These are phyloP conservation scores for Tenthredo distinguenda DNA, from an alignment of 2,888 invertebrate genomes.

Conservation along the genomic window DNA sequence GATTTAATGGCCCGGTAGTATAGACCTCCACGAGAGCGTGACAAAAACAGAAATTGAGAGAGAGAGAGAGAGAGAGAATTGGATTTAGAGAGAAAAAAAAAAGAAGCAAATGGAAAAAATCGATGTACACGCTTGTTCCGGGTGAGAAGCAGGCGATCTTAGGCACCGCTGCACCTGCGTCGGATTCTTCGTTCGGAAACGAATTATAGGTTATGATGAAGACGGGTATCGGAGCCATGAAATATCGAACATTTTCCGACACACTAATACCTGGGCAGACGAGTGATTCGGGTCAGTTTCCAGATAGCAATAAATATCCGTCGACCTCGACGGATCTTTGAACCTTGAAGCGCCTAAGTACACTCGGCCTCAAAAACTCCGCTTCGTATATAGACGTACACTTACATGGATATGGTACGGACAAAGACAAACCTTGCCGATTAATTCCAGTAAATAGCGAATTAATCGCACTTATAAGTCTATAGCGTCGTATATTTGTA, in stretches of 20 bases:
- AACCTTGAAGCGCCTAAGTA: constrained; percentile 2
- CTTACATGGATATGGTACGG: neutral
- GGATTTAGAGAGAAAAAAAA: neutral
- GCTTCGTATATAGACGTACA: neutral
- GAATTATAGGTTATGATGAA: neutral
- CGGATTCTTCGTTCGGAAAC: neutral
- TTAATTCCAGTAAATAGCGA: neutral
- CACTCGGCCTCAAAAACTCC: constrained; percentile 9
- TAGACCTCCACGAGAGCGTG: constrained; percentile 36
- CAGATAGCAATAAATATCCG: constrained; percentile 26
- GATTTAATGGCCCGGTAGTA: no score
- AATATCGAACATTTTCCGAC: neutral
- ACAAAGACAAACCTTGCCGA: constrained; percentile 20
- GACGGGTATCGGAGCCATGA: neutral
- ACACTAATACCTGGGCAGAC: neutral
- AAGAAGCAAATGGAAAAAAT: neutral
- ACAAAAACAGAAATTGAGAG: constrained; percentile 7
- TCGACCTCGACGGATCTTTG: constrained; percentile 19
- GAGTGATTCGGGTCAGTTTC: constrained; percentile 10
- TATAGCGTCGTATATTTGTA: neutral
- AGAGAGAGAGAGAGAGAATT: neutral
- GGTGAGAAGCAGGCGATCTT: neutral
- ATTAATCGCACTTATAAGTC: neutral
- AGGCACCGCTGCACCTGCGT: neutral
- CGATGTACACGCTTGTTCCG: neutral